Conservation (phyloP, 2,888 invertebrate species). For the Augiades crinisus region DNA sequence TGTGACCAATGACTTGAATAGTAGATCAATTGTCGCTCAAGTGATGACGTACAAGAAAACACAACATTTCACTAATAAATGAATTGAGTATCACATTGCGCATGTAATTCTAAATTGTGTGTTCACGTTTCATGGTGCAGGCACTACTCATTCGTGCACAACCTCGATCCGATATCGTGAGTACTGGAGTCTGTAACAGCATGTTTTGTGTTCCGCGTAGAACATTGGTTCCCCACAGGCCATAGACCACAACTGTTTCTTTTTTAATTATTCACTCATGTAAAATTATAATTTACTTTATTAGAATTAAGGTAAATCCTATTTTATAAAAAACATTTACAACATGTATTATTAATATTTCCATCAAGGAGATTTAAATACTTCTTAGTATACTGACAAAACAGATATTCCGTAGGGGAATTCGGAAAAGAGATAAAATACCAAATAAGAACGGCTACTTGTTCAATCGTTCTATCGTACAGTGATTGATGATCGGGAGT, state of each 20-base stretch:
- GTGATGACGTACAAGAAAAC: background rate
- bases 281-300: too few species aligned
- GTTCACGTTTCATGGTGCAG: constrained; percentile 62
- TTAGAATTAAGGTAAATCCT: too few species aligned
- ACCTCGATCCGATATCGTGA: constrained; percentile 71
- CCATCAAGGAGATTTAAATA: too few species aligned
- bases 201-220: constrained; percentile 35
- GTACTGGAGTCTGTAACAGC: constrained; percentile 43
- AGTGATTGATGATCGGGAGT: constrained; percentile 73
- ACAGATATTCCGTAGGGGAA: background rate
- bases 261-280: too few species aligned
- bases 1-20: background rate
- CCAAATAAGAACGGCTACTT: constrained; percentile 38
- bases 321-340: too few species aligned
- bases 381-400: too few species aligned
- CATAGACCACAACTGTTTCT: too few species aligned
- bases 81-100: constrained; percentile 7
- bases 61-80: constrained; percentile 11
- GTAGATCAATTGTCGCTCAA: background rate
- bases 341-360: too few species aligned
- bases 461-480: constrained; percentile 51
- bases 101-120: constrained; percentile 21
- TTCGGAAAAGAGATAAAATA: constrained; percentile 27
- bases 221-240: too few species aligned
- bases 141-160: constrained; percentile 75